Percentiles rank a stretch among this genome's conserved stretches.
These are phyloP conservation scores for Rhinolophus sinicus DNA, from an alignment of 2,113 vertebrate genomes.

Conservation along the genomic window DNA sequence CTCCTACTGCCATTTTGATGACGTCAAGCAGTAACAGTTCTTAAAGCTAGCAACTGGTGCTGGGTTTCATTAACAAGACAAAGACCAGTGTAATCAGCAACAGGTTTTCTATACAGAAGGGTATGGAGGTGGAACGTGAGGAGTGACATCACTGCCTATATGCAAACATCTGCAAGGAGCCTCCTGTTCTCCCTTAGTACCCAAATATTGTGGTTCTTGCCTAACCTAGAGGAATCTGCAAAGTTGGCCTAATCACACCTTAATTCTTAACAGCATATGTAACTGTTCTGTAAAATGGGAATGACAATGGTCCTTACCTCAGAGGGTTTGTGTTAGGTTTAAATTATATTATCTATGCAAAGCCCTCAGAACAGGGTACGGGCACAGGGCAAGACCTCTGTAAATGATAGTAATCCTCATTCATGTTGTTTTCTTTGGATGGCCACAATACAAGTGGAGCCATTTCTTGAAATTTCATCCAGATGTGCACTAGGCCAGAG, in stretches of 20 bases:
- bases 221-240: too few relatives aligned
- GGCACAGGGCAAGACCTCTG: neutral
- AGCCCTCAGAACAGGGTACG: neutral
- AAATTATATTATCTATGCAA: neutral
- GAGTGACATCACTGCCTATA: neutral
- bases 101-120: neutral
- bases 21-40: too few relatives aligned
- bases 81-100: neutral
- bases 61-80: constrained; percentile 10
- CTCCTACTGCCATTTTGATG: too few relatives aligned
- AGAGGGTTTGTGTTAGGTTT: neutral
- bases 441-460: neutral
- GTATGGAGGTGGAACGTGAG: neutral
- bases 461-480: neutral
- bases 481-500: neutral
- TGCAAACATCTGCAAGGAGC: neutral
- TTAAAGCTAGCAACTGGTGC: neutral
- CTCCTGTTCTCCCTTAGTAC: neutral
- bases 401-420: neutral
- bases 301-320: neutral
- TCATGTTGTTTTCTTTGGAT: neutral
- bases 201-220: neutral
- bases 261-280: neutral
- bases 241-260: neutral
- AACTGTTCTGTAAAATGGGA: neutral